Conservation (phyloP, 2,113 vertebrate species). For the Clinocottus analis region DNA sequence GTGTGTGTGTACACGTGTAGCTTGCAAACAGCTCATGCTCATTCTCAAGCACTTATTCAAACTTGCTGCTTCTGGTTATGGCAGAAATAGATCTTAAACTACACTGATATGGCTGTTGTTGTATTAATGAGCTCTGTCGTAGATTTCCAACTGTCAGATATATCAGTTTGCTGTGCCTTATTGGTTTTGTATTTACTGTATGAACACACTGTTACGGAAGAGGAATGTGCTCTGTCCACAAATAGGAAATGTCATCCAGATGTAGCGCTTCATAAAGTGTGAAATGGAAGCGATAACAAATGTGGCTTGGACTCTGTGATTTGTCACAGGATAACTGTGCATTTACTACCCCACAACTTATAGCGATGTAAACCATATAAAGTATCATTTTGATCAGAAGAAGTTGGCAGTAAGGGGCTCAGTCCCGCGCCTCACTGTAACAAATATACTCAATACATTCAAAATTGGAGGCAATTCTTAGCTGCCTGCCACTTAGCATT, state of each 20-base stretch:
- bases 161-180: neutral
- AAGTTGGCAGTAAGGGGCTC: neutral
- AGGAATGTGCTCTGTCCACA: conserved; percentile 25
- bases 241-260: conserved; percentile 46
- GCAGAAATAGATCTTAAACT: conserved; percentile 9
- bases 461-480: neutral
- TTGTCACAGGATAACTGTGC: conserved; percentile 51
- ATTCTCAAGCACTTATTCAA: neutral
- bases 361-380: conserved; percentile 20
- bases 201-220: conserved; percentile 27
- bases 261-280: conserved; percentile 63
- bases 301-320: conserved; percentile 41
- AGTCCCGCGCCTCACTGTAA: neutral
- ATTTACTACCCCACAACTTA: conserved; percentile 43
- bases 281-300: conserved; percentile 65
- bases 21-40: neutral
- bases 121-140: neutral
- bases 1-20: conserved; percentile 4
- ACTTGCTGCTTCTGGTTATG: neutral
- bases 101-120: neutral
- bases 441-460: neutral
- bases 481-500: conserved; percentile 27
- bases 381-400: conserved; percentile 39
- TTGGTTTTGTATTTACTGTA: conserved; percentile 36
- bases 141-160: neutral